Conservation (phyloP, 2,888 invertebrate genomes). For the Cheilosia grossa region DNA sequence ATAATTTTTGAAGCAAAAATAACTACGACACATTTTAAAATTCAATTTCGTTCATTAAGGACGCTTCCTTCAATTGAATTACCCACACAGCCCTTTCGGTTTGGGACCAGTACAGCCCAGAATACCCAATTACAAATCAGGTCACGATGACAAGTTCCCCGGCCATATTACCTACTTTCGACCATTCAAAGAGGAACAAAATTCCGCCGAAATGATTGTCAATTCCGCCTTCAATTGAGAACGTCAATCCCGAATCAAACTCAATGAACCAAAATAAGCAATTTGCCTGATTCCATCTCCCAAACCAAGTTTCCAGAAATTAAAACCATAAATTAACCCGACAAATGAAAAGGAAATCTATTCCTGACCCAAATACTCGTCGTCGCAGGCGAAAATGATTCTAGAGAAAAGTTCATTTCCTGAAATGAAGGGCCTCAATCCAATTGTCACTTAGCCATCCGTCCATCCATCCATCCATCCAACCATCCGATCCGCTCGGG, state of each 20-base stretch:
- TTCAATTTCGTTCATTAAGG: too few relatives aligned
- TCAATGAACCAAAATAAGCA: constrained; percentile 40
- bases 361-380: not conserved
- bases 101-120: too few relatives aligned
- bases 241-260: not conserved
- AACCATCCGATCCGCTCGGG: constrained; percentile 15
- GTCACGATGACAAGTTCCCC: too few relatives aligned
- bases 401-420: constrained; percentile 44
- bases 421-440: constrained; percentile 65
- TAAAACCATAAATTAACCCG: constrained; percentile 45
- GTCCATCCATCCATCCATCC: constrained; percentile 20
- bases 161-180: not conserved
- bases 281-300: constrained; percentile 52
- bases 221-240: constrained; percentile 15
- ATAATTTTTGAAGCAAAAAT: too few relatives aligned
- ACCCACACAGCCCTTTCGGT: too few relatives aligned
- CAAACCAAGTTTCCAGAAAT: constrained; percentile 45
- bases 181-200: not conserved
- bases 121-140: too few relatives aligned
- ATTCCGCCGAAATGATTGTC: constrained; percentile 28
- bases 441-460: constrained; percentile 67
- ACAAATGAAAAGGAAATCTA: constrained; percentile 7
- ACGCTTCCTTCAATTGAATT: too few relatives aligned
- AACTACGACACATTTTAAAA: too few relatives aligned
- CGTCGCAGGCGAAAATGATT: constrained; percentile 48